Base-by-base conservation (phyloP, 2,113 vertebrate genomes). In the Apeltes quadracus region DNA sequence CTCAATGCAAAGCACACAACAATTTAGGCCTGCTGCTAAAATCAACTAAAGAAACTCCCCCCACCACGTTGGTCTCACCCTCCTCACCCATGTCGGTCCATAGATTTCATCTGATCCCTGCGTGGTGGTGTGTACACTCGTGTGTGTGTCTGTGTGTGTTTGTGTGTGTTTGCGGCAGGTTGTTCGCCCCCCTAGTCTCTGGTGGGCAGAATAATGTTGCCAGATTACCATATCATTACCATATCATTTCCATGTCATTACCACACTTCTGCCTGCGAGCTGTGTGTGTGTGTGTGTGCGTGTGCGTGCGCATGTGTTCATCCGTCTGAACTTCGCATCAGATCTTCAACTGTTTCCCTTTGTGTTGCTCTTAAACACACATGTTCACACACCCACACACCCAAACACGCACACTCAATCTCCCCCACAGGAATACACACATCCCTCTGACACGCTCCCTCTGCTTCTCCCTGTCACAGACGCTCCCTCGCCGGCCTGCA, bases 191-290 rank as follows among this genome's bases (percentile, higher is more conserved):
- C 73, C 72, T 70, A 61, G 88, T 91, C 88, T 91, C 90, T 91
- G 83, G 88, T 92, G 90, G 83, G 86, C 81, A 87, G 92, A 94
- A 94, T 94, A 94, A 92, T 90, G 91, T 88, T 90, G 89, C 88
- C 85, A 92, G 90, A 94, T 94, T 94, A 93, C 86, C 93, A 94
- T 94, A 89, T 82, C 84, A 93, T 94, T 94, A 92, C 89, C 93
- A 94, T 94, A 83, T 92, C 61, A 93, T 93, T 93, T 88, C 91
- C 91, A 93, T 92, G 75, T 91, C 90, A 92, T 94, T 94, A 93
- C 83, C 82, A 68, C 59, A 83, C 72, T 63, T 67, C 76, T 80
- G 84, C 66, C 82, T 72, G 65, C n/a, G 51, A 67, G 76, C 10
- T 36, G 62, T 61, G 61, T 56, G 27, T 48, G 44, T 68, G 67